phyloP scores from a whole-genome alignment of 2,113 vertebrate species.

The Riparia riparia region DNA sequence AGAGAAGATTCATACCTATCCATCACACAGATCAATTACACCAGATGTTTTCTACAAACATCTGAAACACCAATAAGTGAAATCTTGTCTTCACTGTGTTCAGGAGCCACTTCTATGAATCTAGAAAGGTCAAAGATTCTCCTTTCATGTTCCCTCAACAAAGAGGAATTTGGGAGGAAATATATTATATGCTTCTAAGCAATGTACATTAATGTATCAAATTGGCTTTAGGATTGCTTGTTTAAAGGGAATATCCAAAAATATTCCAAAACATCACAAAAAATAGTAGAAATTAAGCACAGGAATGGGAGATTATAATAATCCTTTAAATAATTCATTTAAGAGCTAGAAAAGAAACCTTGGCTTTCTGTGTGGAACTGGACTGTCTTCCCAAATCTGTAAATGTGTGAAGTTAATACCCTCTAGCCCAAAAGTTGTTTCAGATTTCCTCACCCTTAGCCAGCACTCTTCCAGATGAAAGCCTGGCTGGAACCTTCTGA shows the following conservation, averaged over 20 bases:
- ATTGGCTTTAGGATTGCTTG: neutral
- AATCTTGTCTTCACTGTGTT: neutral
- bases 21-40: neutral
- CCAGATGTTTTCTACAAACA: neutral
- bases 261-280: neutral
- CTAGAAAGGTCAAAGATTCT: neutral
- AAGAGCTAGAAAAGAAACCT: neutral
- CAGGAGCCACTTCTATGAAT: neutral
- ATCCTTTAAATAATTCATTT: neutral
- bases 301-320: neutral
- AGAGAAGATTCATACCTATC: neutral
- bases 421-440: neutral
- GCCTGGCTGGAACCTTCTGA: neutral
- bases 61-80: neutral
- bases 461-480: neutral
- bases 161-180: neutral
- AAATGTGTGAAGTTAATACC: neutral
- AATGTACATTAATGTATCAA: neutral
- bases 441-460: neutral
- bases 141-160: neutral
- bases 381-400: neutral
- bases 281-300: neutral
- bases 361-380: neutral
- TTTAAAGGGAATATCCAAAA: neutral
- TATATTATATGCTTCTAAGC: neutral